These are phyloP conservation scores for Amphimedon queenslandica DNA, from an alignment of 37 sponge, comb jelly and placozoan species.

Conservation along the genomic window DNA sequence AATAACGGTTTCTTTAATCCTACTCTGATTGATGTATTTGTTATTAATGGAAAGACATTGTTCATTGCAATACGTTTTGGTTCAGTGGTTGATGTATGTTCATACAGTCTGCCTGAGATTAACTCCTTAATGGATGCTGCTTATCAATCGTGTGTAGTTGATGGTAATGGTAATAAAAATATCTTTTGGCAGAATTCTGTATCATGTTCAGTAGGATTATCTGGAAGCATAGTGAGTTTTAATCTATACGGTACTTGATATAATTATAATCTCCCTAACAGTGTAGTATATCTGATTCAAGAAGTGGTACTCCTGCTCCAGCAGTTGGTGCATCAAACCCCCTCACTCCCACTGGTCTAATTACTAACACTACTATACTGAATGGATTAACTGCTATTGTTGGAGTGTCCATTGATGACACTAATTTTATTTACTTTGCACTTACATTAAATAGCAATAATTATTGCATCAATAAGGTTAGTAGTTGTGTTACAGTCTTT, in stretches of 20 bases:
- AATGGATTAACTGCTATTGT: background rate
- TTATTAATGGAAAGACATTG: background rate
- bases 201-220: no score
- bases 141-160: background rate
- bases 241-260: no score
- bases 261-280: no score
- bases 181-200: no score
- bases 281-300: no score
- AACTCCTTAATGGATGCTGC: background rate
- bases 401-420: background rate
- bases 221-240: no score
- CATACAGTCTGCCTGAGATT: slow-evolving; percentile 4
- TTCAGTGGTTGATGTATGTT: slow-evolving; percentile 2
- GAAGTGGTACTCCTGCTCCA: background rate
- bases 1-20: background rate
- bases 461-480: background rate
- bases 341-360: background rate
- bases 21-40: background rate
- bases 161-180: background rate
- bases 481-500: background rate
- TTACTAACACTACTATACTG: background rate
- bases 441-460: background rate
- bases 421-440: background rate
- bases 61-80: background rate
- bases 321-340: background rate